Evolutionary conservation across 2,888 invertebrate genomes (phyloP).

Genomic region (Polymixis flavicincta): DNA sequence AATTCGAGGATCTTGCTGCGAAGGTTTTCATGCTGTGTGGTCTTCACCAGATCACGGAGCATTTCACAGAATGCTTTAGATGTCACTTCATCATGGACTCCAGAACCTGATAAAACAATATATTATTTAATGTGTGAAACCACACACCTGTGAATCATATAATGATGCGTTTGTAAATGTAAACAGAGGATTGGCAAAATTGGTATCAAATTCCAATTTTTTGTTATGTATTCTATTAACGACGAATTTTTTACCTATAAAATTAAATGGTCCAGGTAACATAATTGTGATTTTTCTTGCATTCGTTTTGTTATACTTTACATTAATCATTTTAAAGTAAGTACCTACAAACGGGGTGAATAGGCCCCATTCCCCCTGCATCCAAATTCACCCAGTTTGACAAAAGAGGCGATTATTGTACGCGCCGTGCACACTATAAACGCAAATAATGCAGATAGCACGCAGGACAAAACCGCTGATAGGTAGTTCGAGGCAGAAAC

Average conservation of each 20-base stretch:
- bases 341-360: too few species aligned
- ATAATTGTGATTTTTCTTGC: not conserved
- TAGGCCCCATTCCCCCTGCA: too few species aligned
- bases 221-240: not conserved
- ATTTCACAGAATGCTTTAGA: constrained; percentile 98
- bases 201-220: not conserved
- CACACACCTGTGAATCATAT: not conserved
- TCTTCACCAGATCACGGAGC: constrained; percentile 96
- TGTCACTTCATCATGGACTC: constrained; percentile 97
- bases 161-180: not conserved
- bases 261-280: not conserved
- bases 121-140: not conserved
- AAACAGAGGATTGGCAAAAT: not conserved
- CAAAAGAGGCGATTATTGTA: not conserved
- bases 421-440: not conserved
- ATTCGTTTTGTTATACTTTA: not conserved
- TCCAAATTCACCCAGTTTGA: not conserved
- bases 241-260: not conserved
- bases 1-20: constrained; percentile 97
- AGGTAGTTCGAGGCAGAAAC: too few species aligned
- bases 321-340: too few species aligned
- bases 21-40: constrained; percentile 95
- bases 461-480: too few species aligned
- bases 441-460: too few species aligned
- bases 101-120: constrained; percentile 88